Base-by-base conservation (phyloP, 2,113 vertebrate genomes). In the Chloropsis cyanopogon region DNA sequence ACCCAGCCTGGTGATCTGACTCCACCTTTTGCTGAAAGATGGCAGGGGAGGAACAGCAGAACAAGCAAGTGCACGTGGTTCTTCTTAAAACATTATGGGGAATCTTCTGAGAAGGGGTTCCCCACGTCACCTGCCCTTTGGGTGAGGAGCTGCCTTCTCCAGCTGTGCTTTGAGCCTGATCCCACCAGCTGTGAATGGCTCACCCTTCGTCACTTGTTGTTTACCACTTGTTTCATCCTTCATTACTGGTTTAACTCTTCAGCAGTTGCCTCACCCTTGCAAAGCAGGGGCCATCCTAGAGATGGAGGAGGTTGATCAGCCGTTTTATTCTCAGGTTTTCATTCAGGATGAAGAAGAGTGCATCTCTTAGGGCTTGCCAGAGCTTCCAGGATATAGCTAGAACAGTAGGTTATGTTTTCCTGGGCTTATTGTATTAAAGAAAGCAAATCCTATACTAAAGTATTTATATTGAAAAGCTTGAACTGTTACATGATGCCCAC, bases 61-160 rank as follows among this genome's bases (percentile, higher is more conserved):
- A 71, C n/a, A 63, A 53, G 10, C 8, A 54, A 63, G 10, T 1
- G 1, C 15, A 26, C 0, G 0, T 47, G 46, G 18, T 52, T 72
- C 25, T 61, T 61, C n/a, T 73, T 73, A 41, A 63, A 86, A 50
- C 14, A 11, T 53, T 24, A 5, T 17, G 25, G 14, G 15, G 9
- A 52, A 25, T 52, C 39, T 70, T 87, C 37, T 65, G 46, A 25
- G 54, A 72, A 57, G 25, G 12, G 4, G 2, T 17, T 94, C 22
- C 16, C 11, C 15, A 8, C 15, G 23, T 49, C 9, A 5, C 22
- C 5, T 56, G 18, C 17, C 13, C 25, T 79, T 77, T 54, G 18
- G 1, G 1, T 76, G 53, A 88, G 23, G 39, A 86, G 11, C 42
- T 6, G 2, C 25, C 73, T 79, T 53, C 22, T 82, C 29, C 29